A percentile compares a stretch with the other conserved stretches of the same genome.
phyloP scores from a whole-genome alignment of 1,140 invertebrate genomes.

The Teleogryllus occipitalis region DNA sequence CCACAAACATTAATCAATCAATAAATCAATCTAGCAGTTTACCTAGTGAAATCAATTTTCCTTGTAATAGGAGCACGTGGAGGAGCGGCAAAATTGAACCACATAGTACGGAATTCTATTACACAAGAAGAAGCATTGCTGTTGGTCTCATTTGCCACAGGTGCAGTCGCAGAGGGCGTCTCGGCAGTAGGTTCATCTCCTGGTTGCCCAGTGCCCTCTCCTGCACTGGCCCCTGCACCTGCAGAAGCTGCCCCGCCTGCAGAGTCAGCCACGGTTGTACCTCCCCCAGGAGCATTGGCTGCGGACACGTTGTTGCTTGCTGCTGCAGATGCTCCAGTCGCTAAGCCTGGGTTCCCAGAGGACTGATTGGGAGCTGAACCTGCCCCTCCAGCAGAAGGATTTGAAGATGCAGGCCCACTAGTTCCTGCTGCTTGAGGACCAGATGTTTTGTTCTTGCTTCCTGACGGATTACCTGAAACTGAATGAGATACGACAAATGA shows the following conservation, averaged over 20 bases:
- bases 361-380: constrained; percentile 23
- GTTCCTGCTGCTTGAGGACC: neutral
- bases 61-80: constrained; percentile 87
- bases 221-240: neutral
- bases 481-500: neutral
- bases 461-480: neutral
- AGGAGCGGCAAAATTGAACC: constrained; percentile 96
- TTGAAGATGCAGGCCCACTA: neutral
- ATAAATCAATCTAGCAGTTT: constrained; percentile 19
- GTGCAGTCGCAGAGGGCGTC: neutral
- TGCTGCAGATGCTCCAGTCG: constrained; percentile 23
- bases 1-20: no score
- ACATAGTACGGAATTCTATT: constrained; percentile 81
- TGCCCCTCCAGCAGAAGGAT: neutral
- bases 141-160: constrained; percentile 31
- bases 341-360: constrained; percentile 31
- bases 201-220: neutral
- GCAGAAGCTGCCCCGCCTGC: constrained; percentile 18
- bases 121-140: constrained; percentile 69
- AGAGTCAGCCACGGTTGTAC: constrained; percentile 25
- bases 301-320: neutral
- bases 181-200: neutral
- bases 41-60: constrained; percentile 91
- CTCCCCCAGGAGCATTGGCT: constrained; percentile 37
- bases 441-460: neutral